Base-by-base conservation (phyloP, 2,888 invertebrate species). In the Selenia dentaria region DNA sequence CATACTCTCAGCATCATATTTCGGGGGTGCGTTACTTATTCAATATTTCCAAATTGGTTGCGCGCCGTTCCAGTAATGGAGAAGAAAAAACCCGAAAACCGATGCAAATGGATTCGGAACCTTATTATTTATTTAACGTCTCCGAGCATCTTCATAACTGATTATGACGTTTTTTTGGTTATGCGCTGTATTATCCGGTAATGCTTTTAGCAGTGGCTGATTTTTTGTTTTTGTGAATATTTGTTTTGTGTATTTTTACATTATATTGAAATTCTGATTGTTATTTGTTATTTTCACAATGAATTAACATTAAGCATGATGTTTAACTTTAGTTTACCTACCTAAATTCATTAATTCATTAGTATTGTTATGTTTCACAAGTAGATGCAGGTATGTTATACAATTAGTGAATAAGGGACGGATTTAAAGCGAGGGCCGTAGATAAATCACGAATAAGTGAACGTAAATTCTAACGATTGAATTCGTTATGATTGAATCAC, bases 21-120 rank as follows among this genome's bases (percentile, higher is more conserved):
- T 74, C 65, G 68, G 69, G 32, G 67, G 64, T 67, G 73, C 69
- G 74, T 78, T 79, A 87, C 74, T 88, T 86, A 89, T 89, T 89
- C 86, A 89, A 86, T 85, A 86, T 86, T 83, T 82, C 72, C 79
- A 83, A 87, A 87, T 86, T 88, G 86, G 79, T 78, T 76, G 77
- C 74, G 74, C 78, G 67, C 74, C 70, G 62, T 36, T 20, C 29
- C 10, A 38, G 24, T 70, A 87, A 89, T 83, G 85, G 84, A 79
- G 68, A 62, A 64, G 76, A 83, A 89, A 86, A 87, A 87, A 82
- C 62, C 53, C 64, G 70, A 60, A 74, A 78, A 75, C 75, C 68
- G 69, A 65, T 70, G 70, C 76, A 84, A 87, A 86, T 86, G 84
- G 84, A 85, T 84, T 83, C 76, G 74, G 61, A 62, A 69, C 68